These are phyloP conservation scores for Urocolius indicus DNA, from an alignment of 2,113 vertebrate genomes.

Conservation along the genomic window DNA sequence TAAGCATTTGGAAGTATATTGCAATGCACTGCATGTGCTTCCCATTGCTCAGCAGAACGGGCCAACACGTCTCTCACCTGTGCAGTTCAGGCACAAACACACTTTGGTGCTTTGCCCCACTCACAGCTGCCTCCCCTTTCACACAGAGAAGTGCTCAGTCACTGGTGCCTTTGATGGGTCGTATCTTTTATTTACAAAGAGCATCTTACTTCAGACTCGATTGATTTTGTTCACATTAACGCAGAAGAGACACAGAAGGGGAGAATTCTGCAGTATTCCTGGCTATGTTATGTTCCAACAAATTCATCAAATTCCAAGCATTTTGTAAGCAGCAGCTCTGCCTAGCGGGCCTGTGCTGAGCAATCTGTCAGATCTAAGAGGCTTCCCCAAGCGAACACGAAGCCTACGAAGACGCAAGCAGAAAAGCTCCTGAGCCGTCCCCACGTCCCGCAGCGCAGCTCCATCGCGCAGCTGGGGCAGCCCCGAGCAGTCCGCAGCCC, in stretches of 20 bases:
- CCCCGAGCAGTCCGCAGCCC: neutral
- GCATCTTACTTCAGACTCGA: neutral
- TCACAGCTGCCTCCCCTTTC: neutral
- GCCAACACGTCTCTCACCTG: too few relatives aligned
- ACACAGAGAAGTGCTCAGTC: neutral
- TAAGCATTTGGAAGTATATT: neutral
- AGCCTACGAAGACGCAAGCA: neutral
- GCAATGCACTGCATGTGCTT: neutral
- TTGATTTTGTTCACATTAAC: neutral
- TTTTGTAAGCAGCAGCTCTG: neutral
- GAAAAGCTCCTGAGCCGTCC: neutral
- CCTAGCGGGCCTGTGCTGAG: neutral
- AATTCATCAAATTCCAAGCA: neutral
- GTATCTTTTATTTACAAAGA: neutral
- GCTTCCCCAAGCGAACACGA: neutral
- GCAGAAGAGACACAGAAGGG: neutral
- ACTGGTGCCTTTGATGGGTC: neutral
- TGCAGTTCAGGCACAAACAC: rapidly evolving
- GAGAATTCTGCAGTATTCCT: neutral
- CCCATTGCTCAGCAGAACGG: neutral
- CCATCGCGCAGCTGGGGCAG: neutral
- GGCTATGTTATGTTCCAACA: neutral
- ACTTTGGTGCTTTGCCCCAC: neutral
- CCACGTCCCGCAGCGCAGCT: neutral
- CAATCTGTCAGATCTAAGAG: neutral